phyloP scores from a whole-genome alignment of 1,140 invertebrate species.

The Polypedilum vanderplanki region DNA sequence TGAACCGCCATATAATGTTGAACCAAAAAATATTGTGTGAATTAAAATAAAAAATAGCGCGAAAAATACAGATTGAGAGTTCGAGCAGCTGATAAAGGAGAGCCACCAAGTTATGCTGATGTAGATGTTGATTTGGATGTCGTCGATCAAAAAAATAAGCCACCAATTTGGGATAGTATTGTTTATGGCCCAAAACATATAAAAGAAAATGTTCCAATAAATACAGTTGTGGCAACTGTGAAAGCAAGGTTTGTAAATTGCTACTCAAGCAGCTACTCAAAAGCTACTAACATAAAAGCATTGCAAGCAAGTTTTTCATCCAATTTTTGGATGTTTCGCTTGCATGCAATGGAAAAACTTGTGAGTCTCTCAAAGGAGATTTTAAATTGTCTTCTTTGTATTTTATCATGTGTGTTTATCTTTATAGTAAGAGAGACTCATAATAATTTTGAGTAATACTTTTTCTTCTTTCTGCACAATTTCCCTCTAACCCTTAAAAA shows the following conservation, averaged over 20 bases:
- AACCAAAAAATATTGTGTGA: neutral
- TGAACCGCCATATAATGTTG: slow-evolving; percentile 45
- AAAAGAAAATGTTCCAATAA: slow-evolving; percentile 96
- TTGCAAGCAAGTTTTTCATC: slow-evolving; percentile 11
- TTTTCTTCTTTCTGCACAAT: slow-evolving; percentile 25
- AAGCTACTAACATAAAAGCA: neutral
- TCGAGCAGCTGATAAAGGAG: slow-evolving; percentile 85
- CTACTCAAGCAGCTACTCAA: slow-evolving; percentile 21
- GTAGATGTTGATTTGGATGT: slow-evolving; percentile 95
- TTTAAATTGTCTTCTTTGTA: neutral
- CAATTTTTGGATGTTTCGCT: neutral
- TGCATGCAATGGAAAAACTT: neutral
- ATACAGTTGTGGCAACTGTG: slow-evolving; percentile 91
- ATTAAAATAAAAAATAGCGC: slow-evolving; percentile 58
- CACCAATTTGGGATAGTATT: slow-evolving; percentile 86
- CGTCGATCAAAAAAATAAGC: slow-evolving; percentile 96
- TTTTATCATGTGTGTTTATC: neutral
- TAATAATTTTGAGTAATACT: slow-evolving; percentile 1
- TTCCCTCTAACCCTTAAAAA: neutral
- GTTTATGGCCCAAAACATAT: slow-evolving; percentile 93
- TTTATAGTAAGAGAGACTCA: neutral
- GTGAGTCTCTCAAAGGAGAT: neutral
- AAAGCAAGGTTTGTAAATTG: slow-evolving; percentile 90
- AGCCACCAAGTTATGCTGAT: slow-evolving; percentile 77
- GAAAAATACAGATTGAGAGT: slow-evolving; percentile 91